A percentile compares a stretch with the other conserved stretches of the same genome.
Conservation (phyloP, 2,797 vertebrate genomes). For the Passerculus sandwichensis region DNA sequence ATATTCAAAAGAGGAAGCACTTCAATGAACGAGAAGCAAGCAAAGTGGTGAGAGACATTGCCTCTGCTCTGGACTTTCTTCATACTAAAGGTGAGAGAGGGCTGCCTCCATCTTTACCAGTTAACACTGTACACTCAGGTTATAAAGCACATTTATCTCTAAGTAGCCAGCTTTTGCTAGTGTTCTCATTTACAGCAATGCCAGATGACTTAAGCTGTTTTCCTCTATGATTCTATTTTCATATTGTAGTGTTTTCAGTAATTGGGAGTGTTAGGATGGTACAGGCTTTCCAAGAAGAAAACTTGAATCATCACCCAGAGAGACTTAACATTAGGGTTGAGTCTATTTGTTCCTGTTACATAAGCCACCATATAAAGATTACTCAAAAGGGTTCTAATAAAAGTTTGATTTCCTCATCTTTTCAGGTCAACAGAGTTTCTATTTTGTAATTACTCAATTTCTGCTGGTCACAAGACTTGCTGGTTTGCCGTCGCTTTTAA, state of each 20-base stretch:
- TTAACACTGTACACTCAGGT: neutral
- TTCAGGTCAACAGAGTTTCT: neutral
- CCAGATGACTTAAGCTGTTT: neutral
- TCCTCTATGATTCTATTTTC: neutral
- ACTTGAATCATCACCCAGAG: neutral
- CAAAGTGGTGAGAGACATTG: constrained; percentile 91
- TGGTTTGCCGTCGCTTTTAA: neutral
- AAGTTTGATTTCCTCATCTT: neutral
- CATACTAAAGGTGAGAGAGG: constrained; percentile 91
- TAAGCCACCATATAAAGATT: neutral
- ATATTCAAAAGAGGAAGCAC: constrained; percentile 93
- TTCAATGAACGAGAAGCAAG: constrained; percentile 97
- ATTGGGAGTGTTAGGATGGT: neutral
- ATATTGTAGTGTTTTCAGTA: neutral
- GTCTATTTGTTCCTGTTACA: neutral
- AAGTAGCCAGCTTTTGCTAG: neutral
- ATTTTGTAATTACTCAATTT: neutral
- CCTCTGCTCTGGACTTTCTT: constrained; percentile 92
- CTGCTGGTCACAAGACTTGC: neutral
- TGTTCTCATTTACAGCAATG: neutral
- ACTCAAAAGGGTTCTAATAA: neutral
- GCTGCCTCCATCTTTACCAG: neutral
- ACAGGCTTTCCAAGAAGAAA: neutral
- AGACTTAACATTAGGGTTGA: neutral
- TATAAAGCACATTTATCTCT: neutral